Evolutionary conservation across 1,140 invertebrate species (phyloP), one percentile per base, ranked within the genome.

Genomic region (Papilio dardanus): DNA sequence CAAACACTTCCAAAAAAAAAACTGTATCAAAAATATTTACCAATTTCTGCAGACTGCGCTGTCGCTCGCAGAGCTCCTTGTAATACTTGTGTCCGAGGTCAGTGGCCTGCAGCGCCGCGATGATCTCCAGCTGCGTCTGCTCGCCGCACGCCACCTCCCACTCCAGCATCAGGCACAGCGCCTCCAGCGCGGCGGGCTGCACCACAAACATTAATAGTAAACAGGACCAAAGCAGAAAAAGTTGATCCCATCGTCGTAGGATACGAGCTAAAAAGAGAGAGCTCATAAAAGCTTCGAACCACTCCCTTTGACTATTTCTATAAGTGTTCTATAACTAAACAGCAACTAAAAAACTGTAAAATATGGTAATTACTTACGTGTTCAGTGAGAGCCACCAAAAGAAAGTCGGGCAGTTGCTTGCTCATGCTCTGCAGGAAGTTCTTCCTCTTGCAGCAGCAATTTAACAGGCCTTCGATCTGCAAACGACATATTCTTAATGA

Each of bases 131-230:
- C 82, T 96, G 95, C 40, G 96, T 95, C 80, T 97, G 95, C 78
- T 96, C 95, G 73, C 90, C 91, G 69, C 79, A 88, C 0, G 83
- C 83, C 1, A 93, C 81, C 84, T 97, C 95, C 95, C 97, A 96
- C 91, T 98, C 97, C 40, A 98, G 90, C 96, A 98, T 97, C 40
- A 97, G 93, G 89, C 97, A 97, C 30, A 98, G 93, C 3, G 96
- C 95, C 86, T 97, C 95, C 82, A 96, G 94, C 16, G 95, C 95
- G 10, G 95, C 95, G 3, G 89, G 88, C 93, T 94, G 16, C 6
- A 79, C 37, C 89, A 87, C 37, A 75, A 12, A 68, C 71, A 54
- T 24, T 50, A 42, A 35, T 30, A 24, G 19, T 12, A 35, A 37
- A 3, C 33, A 6, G 37, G 33, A 31, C 12, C 2, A 3, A 16